Evolutionary conservation across 2,888 invertebrate genomes (phyloP), one percentile per base, ranked within the genome.

Genomic region (Anticlea derivata): DNA sequence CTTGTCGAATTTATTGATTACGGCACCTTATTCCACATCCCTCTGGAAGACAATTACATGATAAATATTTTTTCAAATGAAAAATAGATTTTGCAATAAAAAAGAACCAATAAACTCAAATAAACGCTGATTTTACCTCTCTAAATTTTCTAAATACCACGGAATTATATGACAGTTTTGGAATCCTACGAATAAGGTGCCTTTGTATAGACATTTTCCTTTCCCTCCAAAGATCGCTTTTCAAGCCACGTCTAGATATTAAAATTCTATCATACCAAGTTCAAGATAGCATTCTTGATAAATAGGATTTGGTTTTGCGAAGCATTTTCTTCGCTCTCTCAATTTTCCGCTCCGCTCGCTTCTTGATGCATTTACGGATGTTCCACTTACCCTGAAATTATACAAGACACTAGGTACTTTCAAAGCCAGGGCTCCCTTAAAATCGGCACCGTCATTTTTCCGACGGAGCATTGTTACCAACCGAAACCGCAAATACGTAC

Each of bases 291-390:
- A 35, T 37, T 51, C 35, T 41, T 46, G 35, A 41, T 30, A 41
- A 46, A 46, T 47, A 30, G 27, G 41, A 33, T 39, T 43, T 37
- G 33, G 41, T 46, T 37, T 26, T 30, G 13, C 43, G 5, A 38
- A 40, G 35, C 26, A 53, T 48, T 44, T 48, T 48, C 43, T 53
- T 24, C 33, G 38, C 33, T 47, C 38, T 37, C 37, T 41, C 34
- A 50, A 51, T 58, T 60, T 58, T 55, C 50, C 61, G 58, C 60
- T 58, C 45, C 55, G 59, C 58, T 60, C 52, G 48, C 45, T 22
- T 22, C 56, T n/a, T 52, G 45, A 47, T 51, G 51, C 55, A 55
- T 52, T 47, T 47, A 37, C 47, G 34, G 34, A 50, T 51, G 24
- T 50, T 54, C 37, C 30, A 40, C 23, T 47, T 56, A 30, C 45